These are phyloP conservation scores for Champsocephalus esox DNA, from an alignment of 2,797 vertebrate species.

Conservation along the genomic window DNA sequence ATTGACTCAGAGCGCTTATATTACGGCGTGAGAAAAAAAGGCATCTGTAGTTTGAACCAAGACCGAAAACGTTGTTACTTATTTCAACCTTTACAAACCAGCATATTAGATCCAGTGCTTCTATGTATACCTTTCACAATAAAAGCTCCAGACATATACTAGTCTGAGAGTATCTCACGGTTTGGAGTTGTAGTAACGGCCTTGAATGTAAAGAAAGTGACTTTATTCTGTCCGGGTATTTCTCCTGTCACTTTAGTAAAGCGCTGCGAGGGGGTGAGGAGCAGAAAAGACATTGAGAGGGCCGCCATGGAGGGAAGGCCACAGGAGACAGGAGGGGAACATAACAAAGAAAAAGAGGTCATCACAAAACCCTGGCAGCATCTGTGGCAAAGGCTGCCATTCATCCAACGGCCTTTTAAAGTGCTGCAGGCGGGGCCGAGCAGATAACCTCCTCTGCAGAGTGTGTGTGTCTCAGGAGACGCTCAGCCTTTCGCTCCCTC, in stretches of 20 bases:
- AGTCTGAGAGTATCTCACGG: no score
- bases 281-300: constrained; percentile 28
- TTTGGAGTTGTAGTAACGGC: no score
- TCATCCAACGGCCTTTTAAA: constrained; percentile 57
- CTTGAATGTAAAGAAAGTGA: neutral
- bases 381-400: constrained; percentile 48
- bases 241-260: constrained; percentile 1
- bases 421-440: constrained; percentile 33
- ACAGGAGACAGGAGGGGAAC: constrained; percentile 39
- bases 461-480: constrained; percentile 35
- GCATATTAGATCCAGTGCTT: no score
- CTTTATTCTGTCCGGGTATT: neutral
- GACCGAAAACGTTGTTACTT: no score
- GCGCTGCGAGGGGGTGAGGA: constrained; percentile 19
- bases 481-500: constrained; percentile 33
- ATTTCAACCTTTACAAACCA: no score
- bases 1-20: no score
- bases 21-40: no score
- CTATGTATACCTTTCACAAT: no score
- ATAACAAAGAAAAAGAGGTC: constrained; percentile 53
- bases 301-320: constrained; percentile 38
- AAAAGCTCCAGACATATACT: no score
- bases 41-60: no score
- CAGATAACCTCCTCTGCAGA: constrained; percentile 55
- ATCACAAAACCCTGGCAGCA: constrained; percentile 43